Evolutionary conservation across 1,140 invertebrate genomes (phyloP), one percentile per base, ranked within the genome.

Genomic region (Drosophila varians): DNA sequence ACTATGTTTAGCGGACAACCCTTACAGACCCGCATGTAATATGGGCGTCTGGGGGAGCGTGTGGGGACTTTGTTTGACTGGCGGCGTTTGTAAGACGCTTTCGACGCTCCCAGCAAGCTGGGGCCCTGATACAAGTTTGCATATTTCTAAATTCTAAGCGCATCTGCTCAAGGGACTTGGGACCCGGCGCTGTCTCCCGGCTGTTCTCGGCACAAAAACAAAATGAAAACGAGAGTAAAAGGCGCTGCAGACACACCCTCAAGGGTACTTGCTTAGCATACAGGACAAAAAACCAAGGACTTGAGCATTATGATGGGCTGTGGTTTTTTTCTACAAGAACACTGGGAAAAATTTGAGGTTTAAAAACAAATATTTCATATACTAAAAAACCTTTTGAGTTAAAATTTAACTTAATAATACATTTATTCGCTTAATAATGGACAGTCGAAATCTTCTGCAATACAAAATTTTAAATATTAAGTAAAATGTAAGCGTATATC

Each of bases 101-200:
- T 34, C 56, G 12, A 19, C 66, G 71, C 54, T 46, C 38, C 57
- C 21, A 31, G 21, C 38, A n/a, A 40, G 80, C 80, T 86, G 80
- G n/a, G 68, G 36, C 48, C 80, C 80, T 86, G 78, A 84, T 86
- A 86, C 73, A 86, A 86, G 80, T 86, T 86, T 86, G 80, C 80
- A 86, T 86, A 86, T 86, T 86, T 86, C 80, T 86, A 86, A 86
- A 87, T 86, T 86, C 80, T 86, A 86, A 86, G 69, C 80, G 77
- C 80, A 86, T 87, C 80, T 86, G 82, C 38, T 86, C 69, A 77
- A 76, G 73, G 72, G 61, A 19, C 43, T 40, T 25, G 47, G 23
- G 18, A 49, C 38, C 36, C 54, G 28, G 28, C 26, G 18, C n/a
- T 16, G 25, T 6, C 48, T n/a, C 25, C 56, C 6, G 8, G 4